phyloP scores from a whole-genome alignment of 2,113 vertebrate species.

The Eubucco bourcierii region DNA sequence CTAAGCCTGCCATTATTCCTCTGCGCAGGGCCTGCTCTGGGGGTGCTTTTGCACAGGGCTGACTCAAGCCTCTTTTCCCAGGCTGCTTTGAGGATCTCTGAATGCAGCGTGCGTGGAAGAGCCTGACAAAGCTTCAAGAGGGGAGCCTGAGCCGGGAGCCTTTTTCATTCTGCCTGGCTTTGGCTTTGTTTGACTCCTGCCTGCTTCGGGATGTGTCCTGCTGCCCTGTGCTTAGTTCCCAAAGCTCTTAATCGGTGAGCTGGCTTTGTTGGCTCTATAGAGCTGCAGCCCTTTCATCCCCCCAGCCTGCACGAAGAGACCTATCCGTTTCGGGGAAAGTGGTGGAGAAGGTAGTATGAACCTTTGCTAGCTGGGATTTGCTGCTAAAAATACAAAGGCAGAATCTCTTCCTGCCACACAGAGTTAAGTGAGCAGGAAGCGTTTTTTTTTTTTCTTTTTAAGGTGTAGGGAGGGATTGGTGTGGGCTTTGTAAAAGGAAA shows the following conservation, averaged over 20 bases:
- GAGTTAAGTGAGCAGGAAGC: conserved; percentile 53
- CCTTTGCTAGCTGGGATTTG: conserved; percentile 24
- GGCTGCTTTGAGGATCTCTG: conserved; percentile 48
- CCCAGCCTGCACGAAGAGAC: conserved; percentile 10
- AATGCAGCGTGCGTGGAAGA: neutral
- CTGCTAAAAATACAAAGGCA: conserved; percentile 47
- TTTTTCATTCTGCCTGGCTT: conserved; percentile 19
- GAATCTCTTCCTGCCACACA: conserved; percentile 34
- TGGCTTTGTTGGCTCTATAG: conserved; percentile 35
- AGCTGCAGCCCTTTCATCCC: neutral
- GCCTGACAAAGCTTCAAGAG: conserved; percentile 33
- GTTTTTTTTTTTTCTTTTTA: neutral
- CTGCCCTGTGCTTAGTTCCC: conserved; percentile 29
- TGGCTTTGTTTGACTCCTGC: conserved; percentile 42
- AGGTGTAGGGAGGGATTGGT: conserved; percentile 5
- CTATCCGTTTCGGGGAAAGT: neutral
- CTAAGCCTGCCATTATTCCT: conserved; percentile 9
- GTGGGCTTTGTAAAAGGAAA: conserved; percentile 26
- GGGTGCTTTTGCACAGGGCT: conserved; percentile 21
- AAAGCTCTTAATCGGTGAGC: conserved; percentile 21
- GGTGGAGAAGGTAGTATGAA: neutral
- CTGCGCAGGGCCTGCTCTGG: neutral
- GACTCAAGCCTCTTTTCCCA: conserved; percentile 8
- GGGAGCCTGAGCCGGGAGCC: conserved; percentile 1
- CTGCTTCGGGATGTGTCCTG: neutral